Evolutionary conservation across 2,113 vertebrate species (phyloP).

Genomic region (Empidonax alnorum): DNA sequence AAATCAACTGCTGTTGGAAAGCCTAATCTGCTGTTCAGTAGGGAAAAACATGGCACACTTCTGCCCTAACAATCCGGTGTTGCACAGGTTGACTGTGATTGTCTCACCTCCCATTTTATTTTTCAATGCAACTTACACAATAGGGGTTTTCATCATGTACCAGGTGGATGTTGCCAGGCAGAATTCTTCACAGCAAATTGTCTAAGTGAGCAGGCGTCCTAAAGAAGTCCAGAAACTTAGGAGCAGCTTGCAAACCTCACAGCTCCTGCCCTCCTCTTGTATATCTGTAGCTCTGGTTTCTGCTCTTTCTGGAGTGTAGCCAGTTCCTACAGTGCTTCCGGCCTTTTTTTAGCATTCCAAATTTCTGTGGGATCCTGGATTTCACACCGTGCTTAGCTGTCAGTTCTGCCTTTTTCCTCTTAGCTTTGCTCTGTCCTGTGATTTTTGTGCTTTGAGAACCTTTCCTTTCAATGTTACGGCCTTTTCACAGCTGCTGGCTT

Average conservation of each 20-base stretch:
- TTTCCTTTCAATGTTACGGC: not conserved
- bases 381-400: not conserved
- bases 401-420: conserved; percentile 7
- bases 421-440: not conserved
- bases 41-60: not conserved
- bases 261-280: not conserved
- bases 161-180: not conserved
- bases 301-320: not conserved
- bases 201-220: not conserved
- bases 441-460: not conserved
- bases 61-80: not conserved
- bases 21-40: not conserved
- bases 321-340: not conserved
- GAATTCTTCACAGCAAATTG: not conserved
- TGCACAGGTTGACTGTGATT: not conserved
- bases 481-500: not conserved
- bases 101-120: not conserved
- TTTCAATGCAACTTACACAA: not conserved
- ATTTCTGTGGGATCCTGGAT: not conserved
- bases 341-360: not conserved
- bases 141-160: rapidly evolving
- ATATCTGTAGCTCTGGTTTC: not conserved
- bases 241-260: not conserved
- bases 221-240: not conserved
- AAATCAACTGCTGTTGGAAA: not conserved